Evolutionary conservation across 2,888 invertebrate genomes (phyloP).

Genomic region (Lasioglossum vierecki): DNA sequence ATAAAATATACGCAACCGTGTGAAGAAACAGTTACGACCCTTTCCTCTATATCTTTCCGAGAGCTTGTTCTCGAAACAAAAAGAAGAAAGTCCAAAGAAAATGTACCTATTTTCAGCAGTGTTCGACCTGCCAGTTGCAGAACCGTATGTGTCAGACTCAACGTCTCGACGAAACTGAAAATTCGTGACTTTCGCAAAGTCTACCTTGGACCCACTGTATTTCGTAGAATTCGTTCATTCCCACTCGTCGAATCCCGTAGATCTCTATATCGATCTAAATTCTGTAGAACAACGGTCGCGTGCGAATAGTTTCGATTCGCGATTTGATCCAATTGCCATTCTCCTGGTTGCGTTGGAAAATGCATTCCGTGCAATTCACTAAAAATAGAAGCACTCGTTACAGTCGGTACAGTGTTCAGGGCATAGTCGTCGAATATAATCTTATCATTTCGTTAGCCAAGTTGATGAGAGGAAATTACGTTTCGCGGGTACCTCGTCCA

Average conservation of each 20-base stretch:
- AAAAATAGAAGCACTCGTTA: constrained; percentile 6
- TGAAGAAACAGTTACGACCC: not conserved
- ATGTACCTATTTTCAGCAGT: not conserved
- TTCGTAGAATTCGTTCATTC: not conserved
- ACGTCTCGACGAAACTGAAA: not conserved
- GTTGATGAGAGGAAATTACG: not conserved
- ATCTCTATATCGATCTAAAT: not conserved
- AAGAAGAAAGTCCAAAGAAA: not conserved
- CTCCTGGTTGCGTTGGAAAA: constrained; percentile 60
- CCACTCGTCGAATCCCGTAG: not conserved
- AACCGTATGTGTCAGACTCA: not conserved
- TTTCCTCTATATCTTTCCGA: not conserved
- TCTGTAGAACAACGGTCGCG: constrained; percentile 22
- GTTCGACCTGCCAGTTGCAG: not conserved
- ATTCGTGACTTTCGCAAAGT: not conserved
- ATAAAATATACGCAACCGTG: not conserved
- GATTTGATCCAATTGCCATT: constrained; percentile 56
- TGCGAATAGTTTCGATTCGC: constrained; percentile 37
- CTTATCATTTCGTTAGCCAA: not conserved
- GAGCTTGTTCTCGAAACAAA: not conserved
- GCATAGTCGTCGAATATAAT: not conserved
- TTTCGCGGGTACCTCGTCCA: not conserved
- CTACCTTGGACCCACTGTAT: not conserved
- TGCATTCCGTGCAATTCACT: not conserved
- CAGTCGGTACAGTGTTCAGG: not conserved